Evolutionary conservation across 2,113 vertebrate genomes (phyloP).

Genomic region (Xenopus borealis): DNA sequence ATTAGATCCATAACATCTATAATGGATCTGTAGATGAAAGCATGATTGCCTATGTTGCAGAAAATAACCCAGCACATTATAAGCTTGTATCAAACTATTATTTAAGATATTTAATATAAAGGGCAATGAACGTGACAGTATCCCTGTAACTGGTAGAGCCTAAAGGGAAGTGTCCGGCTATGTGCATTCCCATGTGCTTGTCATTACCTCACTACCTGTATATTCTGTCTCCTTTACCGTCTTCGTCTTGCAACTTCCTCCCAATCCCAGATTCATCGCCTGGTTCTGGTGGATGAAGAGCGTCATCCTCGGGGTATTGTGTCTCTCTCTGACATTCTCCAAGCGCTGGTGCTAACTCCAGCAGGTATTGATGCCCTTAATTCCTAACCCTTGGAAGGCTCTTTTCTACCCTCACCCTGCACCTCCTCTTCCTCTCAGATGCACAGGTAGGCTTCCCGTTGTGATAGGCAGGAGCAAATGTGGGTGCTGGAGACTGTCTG

Average conservation of each 20-base stretch:
- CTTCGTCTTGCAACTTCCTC: not conserved
- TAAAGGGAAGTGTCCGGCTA: too few relatives aligned
- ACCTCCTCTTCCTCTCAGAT: constrained; percentile 53
- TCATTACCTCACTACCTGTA: not conserved
- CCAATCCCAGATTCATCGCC: constrained; percentile 82
- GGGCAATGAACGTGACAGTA: too few relatives aligned
- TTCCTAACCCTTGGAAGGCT: constrained; percentile 62
- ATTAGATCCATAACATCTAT: too few relatives aligned
- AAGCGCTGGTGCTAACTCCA: constrained; percentile 89
- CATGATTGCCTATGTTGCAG: too few relatives aligned
- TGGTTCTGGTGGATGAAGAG: constrained; percentile 86
- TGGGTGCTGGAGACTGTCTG: constrained; percentile 25
- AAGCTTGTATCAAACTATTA: not conserved
- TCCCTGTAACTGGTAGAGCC: too few relatives aligned
- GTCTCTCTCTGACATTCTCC: constrained; percentile 94
- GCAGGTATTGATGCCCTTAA: constrained; percentile 87
- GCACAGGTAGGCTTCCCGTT: constrained; percentile 65
- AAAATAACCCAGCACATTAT: too few relatives aligned
- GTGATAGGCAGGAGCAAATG: constrained; percentile 1
- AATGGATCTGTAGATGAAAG: too few relatives aligned
- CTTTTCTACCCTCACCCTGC: constrained; percentile 54
- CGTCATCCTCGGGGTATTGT: constrained; percentile 80
- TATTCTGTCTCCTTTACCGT: not conserved
- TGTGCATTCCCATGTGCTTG: too few relatives aligned
- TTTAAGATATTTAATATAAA: not conserved